Evolutionary conservation across 1,140 invertebrate species (phyloP).

Genomic region (Palaemon carinicauda): DNA sequence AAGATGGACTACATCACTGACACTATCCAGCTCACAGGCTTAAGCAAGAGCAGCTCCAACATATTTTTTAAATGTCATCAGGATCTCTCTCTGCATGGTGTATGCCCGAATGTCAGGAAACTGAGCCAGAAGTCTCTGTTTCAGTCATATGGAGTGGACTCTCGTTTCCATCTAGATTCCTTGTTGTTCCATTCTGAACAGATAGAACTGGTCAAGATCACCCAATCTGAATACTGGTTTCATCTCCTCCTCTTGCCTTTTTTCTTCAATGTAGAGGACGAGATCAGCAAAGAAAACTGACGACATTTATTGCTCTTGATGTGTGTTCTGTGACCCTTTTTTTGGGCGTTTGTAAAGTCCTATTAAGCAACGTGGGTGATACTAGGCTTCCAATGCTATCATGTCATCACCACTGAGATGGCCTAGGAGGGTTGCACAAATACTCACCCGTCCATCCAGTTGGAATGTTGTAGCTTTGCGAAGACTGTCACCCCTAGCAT

Average conservation of each 20-base stretch:
- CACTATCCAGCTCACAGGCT: conserved; percentile 11
- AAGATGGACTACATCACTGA: conserved; percentile 20
- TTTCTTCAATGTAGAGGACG: conserved; percentile 19
- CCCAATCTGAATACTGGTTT: too few species aligned
- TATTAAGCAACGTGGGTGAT: too few species aligned
- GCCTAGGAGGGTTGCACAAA: too few species aligned
- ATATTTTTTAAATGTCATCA: background rate
- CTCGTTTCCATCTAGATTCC: background rate
- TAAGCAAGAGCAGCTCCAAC: background rate
- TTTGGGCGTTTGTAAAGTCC: too few species aligned
- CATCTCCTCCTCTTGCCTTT: background rate
- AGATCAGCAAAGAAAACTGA: too few species aligned
- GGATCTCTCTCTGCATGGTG: background rate
- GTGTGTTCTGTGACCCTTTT: too few species aligned
- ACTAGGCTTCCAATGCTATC: too few species aligned
- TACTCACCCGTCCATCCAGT: too few species aligned
- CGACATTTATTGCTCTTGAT: too few species aligned
- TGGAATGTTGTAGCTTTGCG: too few species aligned
- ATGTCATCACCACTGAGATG: too few species aligned
- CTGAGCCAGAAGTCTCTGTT: background rate
- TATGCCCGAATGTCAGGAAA: background rate
- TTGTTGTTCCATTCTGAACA: background rate
- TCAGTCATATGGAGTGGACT: background rate
- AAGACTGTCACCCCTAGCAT: too few species aligned
- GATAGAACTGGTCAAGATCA: background rate